Evolutionary conservation across 2,113 vertebrate species (phyloP), one percentile per base, ranked within the genome.

Genomic region (Hydropotes inermis): DNA sequence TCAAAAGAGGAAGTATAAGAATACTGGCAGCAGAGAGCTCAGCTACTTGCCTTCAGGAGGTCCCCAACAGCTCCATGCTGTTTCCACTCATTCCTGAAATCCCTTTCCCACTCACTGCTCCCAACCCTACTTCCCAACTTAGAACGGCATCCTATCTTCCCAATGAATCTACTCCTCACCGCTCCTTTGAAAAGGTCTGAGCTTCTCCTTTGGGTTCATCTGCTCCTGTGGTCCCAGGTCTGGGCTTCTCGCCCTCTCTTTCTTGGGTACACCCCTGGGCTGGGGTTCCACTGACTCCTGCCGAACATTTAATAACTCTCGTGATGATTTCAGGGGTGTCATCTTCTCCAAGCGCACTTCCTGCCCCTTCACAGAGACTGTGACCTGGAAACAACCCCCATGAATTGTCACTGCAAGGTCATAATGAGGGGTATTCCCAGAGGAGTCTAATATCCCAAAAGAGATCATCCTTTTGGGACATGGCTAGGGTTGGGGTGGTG

Each of bases 321-420:
- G 97, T 95, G 96, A 95, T 96, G 96, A 91, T 95, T 97, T 97
- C 88, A 93, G 83, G 88, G 96, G 78, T 97, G 98, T 87, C 97
- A 95, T 98, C 98, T 98, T 98, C 97, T 98, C 91, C 27, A 25
- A 96, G 85, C 11, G 88, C 60, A 98, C 93, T 98, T 98, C 85
- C 97, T 98, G 95, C 90, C 96, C 98, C 92, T 98, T 97, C 97
- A 96, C 90, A 97, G 96, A 96, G 96, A 97, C 94, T 98, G 97
- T 97, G 92, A 98, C 95, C 97, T 98, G 79, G 88, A 98, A 97
- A 98, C 70, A 98, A 97, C 82, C 86, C 93, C 94, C 96, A 74
- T 94, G 92, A 95, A 96, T 95, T 91, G 92, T 97, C 90, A 98
- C 67, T 95, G 81, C 93, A 95, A 78, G 54, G 55, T 96, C 55